Conservation (phyloP, 92 coral and sea anemone genomes). For the Siderastrea radians region DNA sequence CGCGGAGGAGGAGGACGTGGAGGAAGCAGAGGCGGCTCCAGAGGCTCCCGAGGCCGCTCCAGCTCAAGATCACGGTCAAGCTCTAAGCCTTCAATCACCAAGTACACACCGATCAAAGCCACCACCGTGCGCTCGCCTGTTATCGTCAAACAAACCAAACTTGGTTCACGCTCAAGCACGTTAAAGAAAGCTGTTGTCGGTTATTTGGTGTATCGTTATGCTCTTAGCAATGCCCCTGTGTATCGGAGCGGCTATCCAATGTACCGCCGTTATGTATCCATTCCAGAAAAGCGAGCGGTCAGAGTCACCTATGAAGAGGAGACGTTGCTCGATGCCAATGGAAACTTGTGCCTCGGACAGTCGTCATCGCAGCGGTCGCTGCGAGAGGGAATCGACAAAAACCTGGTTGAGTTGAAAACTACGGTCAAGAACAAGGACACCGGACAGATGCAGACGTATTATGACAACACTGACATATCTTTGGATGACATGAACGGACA, state of each 20-base stretch:
- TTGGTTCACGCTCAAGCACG: slow-evolving; percentile 29
- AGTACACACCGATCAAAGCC: slow-evolving; percentile 43
- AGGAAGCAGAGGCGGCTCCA: not conserved
- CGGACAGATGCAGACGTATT: not conserved
- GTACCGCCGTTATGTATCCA: slow-evolving; percentile 30
- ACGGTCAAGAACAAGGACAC: slow-evolving; percentile 23
- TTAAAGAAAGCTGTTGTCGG: slow-evolving; percentile 19
- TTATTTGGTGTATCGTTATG: slow-evolving; percentile 9
- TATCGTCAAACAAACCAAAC: slow-evolving; percentile 26
- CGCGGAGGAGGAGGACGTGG: slow-evolving; percentile 5
- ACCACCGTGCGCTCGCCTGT: slow-evolving; percentile 41
- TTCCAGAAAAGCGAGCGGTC: slow-evolving; percentile 35
- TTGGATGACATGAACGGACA: slow-evolving; percentile 27
- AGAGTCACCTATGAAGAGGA: slow-evolving; percentile 20
- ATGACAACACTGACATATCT: not conserved
- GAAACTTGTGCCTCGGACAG: not conserved
- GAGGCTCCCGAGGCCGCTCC: not conserved
- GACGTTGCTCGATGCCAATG: slow-evolving; percentile 7
- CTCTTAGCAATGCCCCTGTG: slow-evolving; percentile 27
- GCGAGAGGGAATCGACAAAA: slow-evolving; percentile 14
- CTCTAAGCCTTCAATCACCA: slow-evolving; percentile 33
- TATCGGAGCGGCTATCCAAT: slow-evolving; percentile 45
- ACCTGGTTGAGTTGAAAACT: slow-evolving; percentile 24
- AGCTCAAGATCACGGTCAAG: not conserved
- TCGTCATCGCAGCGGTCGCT: not conserved